Conservation (phyloP, 1,140 invertebrate genomes). For the Mactra quadrangularis region DNA sequence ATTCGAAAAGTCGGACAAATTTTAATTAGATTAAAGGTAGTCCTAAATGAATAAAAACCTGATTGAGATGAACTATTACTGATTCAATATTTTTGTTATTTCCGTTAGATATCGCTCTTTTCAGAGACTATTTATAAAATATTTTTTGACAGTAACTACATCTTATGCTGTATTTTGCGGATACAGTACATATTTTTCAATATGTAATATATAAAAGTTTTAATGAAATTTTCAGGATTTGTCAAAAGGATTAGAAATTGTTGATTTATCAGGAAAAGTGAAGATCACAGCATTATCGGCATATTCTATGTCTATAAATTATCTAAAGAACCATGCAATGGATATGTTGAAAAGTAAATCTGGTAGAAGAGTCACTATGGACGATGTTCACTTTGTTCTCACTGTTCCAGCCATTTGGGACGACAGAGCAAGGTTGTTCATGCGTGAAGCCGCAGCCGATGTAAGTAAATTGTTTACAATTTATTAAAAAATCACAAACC, state of each 20-base stretch:
- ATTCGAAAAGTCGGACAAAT: too few species aligned
- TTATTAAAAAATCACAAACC: too few species aligned
- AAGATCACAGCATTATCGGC: constrained; percentile 9
- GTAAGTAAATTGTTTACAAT: constrained; percentile 31
- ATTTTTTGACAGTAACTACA: too few species aligned
- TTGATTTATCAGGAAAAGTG: constrained; percentile 8
- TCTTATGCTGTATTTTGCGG: too few species aligned
- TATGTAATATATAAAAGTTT: too few species aligned
- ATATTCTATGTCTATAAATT: constrained; percentile 22
- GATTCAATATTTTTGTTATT: too few species aligned
- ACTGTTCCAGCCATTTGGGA: constrained; percentile 44
- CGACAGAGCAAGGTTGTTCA: constrained; percentile 29
- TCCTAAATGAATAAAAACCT: too few species aligned
- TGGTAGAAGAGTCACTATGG: background rate
- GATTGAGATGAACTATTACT: too few species aligned
- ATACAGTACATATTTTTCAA: too few species aligned
- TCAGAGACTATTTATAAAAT: too few species aligned
- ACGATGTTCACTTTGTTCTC: constrained; percentile 29
- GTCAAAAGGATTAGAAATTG: constrained; percentile 14
- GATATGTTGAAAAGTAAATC: background rate
- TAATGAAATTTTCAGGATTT: constrained; percentile 42
- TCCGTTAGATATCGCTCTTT: too few species aligned
- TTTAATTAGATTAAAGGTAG: too few species aligned
- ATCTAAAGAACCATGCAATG: constrained; percentile 14
- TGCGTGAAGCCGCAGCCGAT: constrained; percentile 32